Base-by-base conservation (phyloP, 2,113 vertebrate genomes). In the Nothoprocta pentlandii region DNA sequence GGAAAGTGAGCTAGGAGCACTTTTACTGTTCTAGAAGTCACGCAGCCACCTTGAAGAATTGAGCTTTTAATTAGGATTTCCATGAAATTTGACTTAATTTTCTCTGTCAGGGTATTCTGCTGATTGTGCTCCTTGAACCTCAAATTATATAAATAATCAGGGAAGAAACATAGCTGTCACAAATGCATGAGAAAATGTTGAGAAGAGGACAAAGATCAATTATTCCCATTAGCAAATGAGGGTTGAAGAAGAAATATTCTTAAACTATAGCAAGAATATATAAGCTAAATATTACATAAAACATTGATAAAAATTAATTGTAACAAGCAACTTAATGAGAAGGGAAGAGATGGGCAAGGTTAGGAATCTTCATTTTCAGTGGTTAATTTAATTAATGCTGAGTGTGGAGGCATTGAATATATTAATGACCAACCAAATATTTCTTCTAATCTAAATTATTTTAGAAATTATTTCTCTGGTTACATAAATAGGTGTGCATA, bases 221-320 rank as follows among this genome's bases (percentile, higher is more conserved):
- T 95, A 95, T 77, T 82, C 46, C 64, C 64, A 88, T 95, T 92
- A 96, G 47, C 28, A 94, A 94, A 80, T 47, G 68, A 80, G 16
- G 10, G 11, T 8, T 95, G 70, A 94, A 90, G 70, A 85, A 75
- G 17, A 80, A 83, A 44, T 74, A 1, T 61, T 87, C 80, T 78
- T 64, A 80, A 90, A 67, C 32, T 75, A 51, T 6, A 53, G 26
- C 62, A 10, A 63, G 82, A 91, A 89, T 78, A 62, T 11, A 12
- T 36, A 75, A 28, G 59, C 8, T 91, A 77, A 91, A 87, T 83
- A 87, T 66, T 68, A 71, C 0, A 0, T 51, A 74, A 83, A 83
- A 39, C 54, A 32, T 67, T 85, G 54, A 89, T 61, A 92, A 49
- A 90, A 91, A 91, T 92, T 77, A 80, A 86, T 44, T 58, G 15